A percentile compares a stretch with the other conserved stretches of the same genome.
Conservation (phyloP, 2,797 vertebrate genomes). For the Pipistrellus pygmaeus region DNA sequence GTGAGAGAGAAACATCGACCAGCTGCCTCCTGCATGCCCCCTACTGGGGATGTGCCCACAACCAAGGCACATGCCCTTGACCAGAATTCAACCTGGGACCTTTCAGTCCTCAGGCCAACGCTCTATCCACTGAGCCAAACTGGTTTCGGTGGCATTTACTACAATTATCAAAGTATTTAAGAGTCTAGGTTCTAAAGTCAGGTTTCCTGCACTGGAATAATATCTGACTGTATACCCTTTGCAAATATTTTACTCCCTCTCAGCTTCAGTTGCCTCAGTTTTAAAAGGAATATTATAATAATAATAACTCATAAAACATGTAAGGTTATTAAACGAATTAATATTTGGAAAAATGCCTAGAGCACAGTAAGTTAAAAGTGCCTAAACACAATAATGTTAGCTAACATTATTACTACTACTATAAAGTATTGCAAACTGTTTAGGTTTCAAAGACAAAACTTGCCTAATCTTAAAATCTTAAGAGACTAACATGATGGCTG, state of each 20-base stretch:
- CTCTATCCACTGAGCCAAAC: no score
- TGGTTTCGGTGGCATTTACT: no score
- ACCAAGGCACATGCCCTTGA: no score
- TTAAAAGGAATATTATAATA: background rate
- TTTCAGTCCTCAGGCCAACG: no score
- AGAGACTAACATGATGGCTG: background rate
- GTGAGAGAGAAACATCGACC: no score
- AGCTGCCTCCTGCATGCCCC: no score
- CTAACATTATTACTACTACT: background rate
- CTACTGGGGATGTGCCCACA: no score
- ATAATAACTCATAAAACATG: background rate
- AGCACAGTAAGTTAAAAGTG: background rate
- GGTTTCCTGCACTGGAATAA: background rate
- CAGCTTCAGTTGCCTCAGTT: background rate
- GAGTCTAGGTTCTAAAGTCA: background rate
- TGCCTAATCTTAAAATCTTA: constrained; percentile 21
- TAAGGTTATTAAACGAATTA: constrained; percentile 28
- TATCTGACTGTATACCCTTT: background rate
- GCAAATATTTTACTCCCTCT: background rate
- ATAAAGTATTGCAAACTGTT: background rate
- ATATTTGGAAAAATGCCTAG: background rate
- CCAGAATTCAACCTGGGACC: no score
- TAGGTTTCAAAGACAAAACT: background rate
- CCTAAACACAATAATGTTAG: background rate
- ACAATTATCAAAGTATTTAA: no score